Evolutionary conservation across 2,797 vertebrate species (phyloP).

Genomic region (Chloroceryle inda): DNA sequence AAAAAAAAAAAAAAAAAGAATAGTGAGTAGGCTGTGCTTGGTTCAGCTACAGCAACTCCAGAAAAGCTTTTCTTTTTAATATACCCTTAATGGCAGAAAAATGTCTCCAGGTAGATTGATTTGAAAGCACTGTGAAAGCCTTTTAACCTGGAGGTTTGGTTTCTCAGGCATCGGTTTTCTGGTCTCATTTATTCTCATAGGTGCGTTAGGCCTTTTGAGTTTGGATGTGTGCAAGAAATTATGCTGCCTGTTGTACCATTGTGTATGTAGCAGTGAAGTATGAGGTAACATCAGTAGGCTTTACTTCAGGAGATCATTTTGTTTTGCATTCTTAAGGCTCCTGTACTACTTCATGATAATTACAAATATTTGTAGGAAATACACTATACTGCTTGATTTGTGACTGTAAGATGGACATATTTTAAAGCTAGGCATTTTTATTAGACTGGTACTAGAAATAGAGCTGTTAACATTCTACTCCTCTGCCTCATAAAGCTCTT

Average conservation of each 20-base stretch:
- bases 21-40: neutral
- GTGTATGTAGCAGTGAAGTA: conserved; percentile 14
- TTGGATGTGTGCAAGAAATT: neutral
- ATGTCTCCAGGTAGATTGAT: neutral
- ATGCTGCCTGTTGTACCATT: neutral
- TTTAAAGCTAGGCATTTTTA: conserved; percentile 56
- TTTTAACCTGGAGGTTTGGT: neutral
- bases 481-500: conserved; percentile 32
- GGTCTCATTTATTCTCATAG: neutral
- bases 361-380: conserved; percentile 69
- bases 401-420: conserved; percentile 14
- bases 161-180: neutral
- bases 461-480: conserved; percentile 33
- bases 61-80: neutral
- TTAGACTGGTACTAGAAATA: conserved; percentile 61
- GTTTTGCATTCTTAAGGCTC: conserved; percentile 61
- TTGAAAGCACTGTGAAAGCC: neutral
- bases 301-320: conserved; percentile 9
- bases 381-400: conserved; percentile 51
- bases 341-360: conserved; percentile 68
- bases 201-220: neutral
- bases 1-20: conserved; percentile 38
- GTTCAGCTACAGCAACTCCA: conserved; percentile 2
- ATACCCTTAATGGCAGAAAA: neutral
- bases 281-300: neutral